Evolutionary conservation across 2,797 vertebrate genomes (phyloP).

Genomic region (Phyllotis vaccarum): DNA sequence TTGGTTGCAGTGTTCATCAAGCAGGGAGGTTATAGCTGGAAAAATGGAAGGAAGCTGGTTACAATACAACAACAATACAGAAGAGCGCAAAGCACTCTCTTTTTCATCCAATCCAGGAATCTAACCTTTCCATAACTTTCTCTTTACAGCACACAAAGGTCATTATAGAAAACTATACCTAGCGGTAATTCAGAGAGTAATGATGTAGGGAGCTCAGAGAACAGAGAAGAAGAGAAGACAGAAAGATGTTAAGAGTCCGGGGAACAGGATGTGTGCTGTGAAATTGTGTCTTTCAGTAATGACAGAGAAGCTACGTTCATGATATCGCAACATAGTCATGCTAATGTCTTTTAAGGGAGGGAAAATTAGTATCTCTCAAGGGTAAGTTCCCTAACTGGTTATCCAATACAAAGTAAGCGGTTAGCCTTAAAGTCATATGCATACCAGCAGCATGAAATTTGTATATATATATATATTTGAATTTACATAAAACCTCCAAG

Average conservation of each 20-base stretch:
- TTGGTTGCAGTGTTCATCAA: not conserved
- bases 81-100: not conserved
- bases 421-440: not conserved
- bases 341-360: not conserved
- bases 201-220: not conserved
- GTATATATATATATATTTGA: not conserved
- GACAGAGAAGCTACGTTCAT: not conserved
- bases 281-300: not conserved
- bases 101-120: not conserved
- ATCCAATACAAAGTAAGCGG: not conserved
- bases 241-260: not conserved
- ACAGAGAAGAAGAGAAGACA: not conserved
- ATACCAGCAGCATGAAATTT: not conserved
- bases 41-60: not conserved
- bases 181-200: not conserved
- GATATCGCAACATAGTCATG: not conserved
- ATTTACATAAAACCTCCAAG: not conserved
- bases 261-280: not conserved
- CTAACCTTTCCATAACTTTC: not conserved
- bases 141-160: not conserved
- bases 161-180: not conserved
- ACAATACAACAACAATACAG: not conserved
- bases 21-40: not conserved
- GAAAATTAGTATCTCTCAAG: not conserved
- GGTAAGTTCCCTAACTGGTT: not conserved